phyloP scores from a whole-genome alignment of 2,888 invertebrate species.

The Conchocele bisecta region DNA sequence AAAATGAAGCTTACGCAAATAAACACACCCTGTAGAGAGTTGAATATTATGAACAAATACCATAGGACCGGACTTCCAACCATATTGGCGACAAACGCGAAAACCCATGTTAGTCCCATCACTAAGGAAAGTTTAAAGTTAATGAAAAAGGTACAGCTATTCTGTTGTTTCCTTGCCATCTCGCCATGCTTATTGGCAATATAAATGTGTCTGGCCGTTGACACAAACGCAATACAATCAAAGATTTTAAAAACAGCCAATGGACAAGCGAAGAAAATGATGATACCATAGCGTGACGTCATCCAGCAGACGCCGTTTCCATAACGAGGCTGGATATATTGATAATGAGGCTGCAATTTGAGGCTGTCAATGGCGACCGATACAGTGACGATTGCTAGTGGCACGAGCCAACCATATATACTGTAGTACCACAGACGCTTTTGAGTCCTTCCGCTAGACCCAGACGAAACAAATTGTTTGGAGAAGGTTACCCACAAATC shows the following conservation, averaged over 20 bases:
- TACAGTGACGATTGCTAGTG: slow-evolving; percentile 79
- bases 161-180: slow-evolving; percentile 32
- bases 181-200: slow-evolving; percentile 41
- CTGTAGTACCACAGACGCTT: slow-evolving; percentile 72
- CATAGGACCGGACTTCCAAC: slow-evolving; percentile 78
- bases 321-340: slow-evolving; percentile 82
- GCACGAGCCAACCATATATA: slow-evolving; percentile 82
- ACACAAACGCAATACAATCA: slow-evolving; percentile 84
- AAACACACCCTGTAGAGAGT: slow-evolving; percentile 85
- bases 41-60: slow-evolving; percentile 84
- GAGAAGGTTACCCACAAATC: slow-evolving; percentile 85
- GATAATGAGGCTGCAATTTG: slow-evolving; percentile 68
- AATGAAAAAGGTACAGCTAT: slow-evolving; percentile 59
- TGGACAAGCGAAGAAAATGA: slow-evolving; percentile 85
- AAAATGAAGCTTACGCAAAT: slow-evolving; percentile 82
- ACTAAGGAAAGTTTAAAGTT: slow-evolving; percentile 80
- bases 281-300: slow-evolving; percentile 84
- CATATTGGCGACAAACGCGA: slow-evolving; percentile 82
- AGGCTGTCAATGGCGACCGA: slow-evolving; percentile 83
- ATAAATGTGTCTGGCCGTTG: slow-evolving; percentile 85
- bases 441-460: slow-evolving; percentile 44
- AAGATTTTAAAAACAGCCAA: slow-evolving; percentile 83
- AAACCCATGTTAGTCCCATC: slow-evolving; percentile 84
- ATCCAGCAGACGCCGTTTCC: slow-evolving; percentile 85
- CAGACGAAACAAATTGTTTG: slow-evolving; percentile 52